A percentile compares a stretch with the other conserved stretches of the same genome.
These are phyloP conservation scores for Archips xylosteana DNA, from an alignment of 2,888 invertebrate genomes.

Conservation along the genomic window DNA sequence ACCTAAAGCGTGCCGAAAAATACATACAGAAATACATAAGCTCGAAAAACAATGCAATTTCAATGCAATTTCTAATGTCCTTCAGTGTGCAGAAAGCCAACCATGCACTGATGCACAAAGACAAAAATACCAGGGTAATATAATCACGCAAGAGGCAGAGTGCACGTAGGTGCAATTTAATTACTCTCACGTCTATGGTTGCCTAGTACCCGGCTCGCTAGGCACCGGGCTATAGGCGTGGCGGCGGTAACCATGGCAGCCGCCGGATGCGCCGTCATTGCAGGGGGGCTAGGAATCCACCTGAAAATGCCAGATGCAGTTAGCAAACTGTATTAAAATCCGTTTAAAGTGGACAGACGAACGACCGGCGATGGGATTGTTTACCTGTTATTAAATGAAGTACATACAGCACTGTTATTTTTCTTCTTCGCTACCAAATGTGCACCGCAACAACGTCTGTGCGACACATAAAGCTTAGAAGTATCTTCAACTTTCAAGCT, in stretches of 20 bases:
- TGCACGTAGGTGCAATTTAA: slow-evolving; percentile 27
- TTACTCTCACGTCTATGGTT: slow-evolving; percentile 32
- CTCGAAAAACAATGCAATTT: too few relatives aligned
- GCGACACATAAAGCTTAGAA: too few relatives aligned
- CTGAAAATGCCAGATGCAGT: slow-evolving; percentile 30
- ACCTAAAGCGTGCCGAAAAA: too few relatives aligned
- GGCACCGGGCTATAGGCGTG: slow-evolving; percentile 31
- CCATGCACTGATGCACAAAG: background rate
- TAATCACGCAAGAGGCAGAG: slow-evolving; percentile 16
- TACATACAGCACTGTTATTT: too few relatives aligned
- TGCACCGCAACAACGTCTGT: too few relatives aligned
- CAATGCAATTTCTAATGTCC: too few relatives aligned
- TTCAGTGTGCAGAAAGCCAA: background rate
- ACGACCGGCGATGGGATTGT: background rate
- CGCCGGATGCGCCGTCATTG: slow-evolving; percentile 67
- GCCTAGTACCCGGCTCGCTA: slow-evolving; percentile 23
- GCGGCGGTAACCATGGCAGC: slow-evolving; percentile 77
- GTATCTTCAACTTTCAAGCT: too few relatives aligned
- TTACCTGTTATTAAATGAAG: background rate
- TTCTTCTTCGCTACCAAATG: too few relatives aligned
- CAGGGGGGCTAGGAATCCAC: slow-evolving; percentile 59
- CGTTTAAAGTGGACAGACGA: background rate
- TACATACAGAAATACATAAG: too few relatives aligned
- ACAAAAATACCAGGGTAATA: slow-evolving; percentile 19
- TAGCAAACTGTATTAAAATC: slow-evolving; percentile 22